These are phyloP conservation scores for Shinisaurus crocodilurus DNA, from an alignment of 2,113 vertebrate species.

Conservation along the genomic window DNA sequence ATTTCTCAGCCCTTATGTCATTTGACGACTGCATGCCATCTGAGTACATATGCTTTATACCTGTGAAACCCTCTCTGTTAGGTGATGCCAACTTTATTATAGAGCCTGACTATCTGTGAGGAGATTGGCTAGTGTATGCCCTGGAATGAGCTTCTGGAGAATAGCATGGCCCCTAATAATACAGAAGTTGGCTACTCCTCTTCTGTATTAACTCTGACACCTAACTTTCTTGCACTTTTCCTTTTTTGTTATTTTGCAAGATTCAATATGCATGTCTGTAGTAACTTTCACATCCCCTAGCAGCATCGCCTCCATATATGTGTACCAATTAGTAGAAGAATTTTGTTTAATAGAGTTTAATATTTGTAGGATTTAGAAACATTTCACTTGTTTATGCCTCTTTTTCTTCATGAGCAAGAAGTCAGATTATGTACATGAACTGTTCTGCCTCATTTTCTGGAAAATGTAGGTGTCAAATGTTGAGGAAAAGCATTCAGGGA, in stretches of 20 bases:
- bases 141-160: neutral
- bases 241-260: neutral
- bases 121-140: neutral
- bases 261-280: neutral
- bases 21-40: no score
- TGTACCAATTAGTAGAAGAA: no score
- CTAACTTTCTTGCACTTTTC: neutral
- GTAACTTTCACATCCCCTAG: neutral
- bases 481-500: no score
- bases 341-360: no score
- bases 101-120: no score
- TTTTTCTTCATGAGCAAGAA: neutral
- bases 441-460: neutral
- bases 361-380: no score
- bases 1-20: no score
- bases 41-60: no score
- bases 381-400: no score
- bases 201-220: neutral
- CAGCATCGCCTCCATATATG: neutral
- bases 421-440: neutral
- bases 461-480: no score
- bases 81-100: no score
- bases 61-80: no score
- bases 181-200: neutral
- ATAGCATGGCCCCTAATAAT: neutral